Evolutionary conservation across 2,797 vertebrate genomes (phyloP), one percentile per base, ranked within the genome.

Genomic region (Ctenopoma kingsleyae): DNA sequence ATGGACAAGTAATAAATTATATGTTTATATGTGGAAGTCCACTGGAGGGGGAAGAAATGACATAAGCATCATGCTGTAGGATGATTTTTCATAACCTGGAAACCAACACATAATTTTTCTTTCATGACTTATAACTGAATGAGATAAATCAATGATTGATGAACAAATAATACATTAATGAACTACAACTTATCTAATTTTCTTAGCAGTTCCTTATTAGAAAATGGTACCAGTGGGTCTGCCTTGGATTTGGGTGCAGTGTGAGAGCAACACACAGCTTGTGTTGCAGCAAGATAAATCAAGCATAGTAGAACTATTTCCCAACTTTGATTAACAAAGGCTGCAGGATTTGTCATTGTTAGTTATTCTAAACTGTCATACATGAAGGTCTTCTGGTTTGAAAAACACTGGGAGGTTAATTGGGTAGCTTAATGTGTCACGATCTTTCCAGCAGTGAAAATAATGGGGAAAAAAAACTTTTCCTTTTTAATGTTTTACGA

Each of bases 251-350:
- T 32, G 50, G 58, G 1, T 47, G n/a, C 8, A 54, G 15, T 57
- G 0, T 50, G 40, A 65, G 43, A 80, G 27, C 25, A 22, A 2
- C 41, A 50, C 46, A n/a, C 50, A 77, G 22, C 36, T 55, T 58
- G 54, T 48, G 19, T 23, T 56, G 22, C 50, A 57, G 57, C 38
- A 71, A 8, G 13, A 73, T 50, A 65, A 72, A 68, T 57, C 48
- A 67, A 9, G 30, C 49, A 27, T 12, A 22, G 20, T 19, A 47
- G 3, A 44, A 32, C 58, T 30, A n/a, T 62, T 64, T 78, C 36
- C 63, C 79, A 47, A 43, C 69, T 71, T 57, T 58, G 48, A 67
- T 71, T 10, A 58, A 66, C 48, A 46, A 77, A 74, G 38, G 25
- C 57, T 68, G 44, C 60, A 48, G 52, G 25, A 15, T 32, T 54